Conservation (phyloP, 2,797 vertebrate species). For the Myiotriccus ornatus region DNA sequence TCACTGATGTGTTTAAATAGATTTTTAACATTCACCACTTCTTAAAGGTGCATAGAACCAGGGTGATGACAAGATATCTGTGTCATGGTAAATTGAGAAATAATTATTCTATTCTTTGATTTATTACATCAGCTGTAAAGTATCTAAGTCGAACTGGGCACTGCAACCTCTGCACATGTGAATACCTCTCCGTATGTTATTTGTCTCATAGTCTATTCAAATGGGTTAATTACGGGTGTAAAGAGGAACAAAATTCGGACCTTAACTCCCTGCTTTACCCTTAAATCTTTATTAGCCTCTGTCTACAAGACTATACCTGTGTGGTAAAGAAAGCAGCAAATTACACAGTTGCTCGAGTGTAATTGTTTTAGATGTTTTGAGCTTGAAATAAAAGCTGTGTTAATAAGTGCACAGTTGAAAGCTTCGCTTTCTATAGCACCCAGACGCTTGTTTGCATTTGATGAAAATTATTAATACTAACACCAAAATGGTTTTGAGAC, state of each 20-base stretch:
- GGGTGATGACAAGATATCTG: conserved; percentile 19
- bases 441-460: conserved; percentile 73
- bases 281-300: conserved; percentile 55
- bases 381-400: conserved; percentile 75
- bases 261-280: conserved; percentile 28
- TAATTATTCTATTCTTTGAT: conserved; percentile 65
- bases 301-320: conserved; percentile 39
- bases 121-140: conserved; percentile 64
- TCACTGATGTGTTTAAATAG: conserved; percentile 14
- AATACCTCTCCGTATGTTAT: background rate
- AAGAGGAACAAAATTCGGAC: background rate
- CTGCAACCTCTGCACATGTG: background rate
- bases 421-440: conserved; percentile 40
- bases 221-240: conserved; percentile 21
- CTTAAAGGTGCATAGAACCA: conserved; percentile 29
- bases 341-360: conserved; percentile 46
- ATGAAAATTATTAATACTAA: conserved; percentile 79
- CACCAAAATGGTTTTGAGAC: conserved; percentile 76
- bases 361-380: conserved; percentile 74
- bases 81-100: conserved; percentile 40
- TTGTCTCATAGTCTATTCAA: background rate
- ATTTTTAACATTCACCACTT: conserved; percentile 22
- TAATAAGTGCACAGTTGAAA: conserved; percentile 70
- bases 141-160: background rate
- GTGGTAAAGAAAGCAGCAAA: conserved; percentile 45